These are phyloP conservation scores for Mellivora capensis DNA, from an alignment of 2,113 vertebrate genomes.

Conservation along the genomic window DNA sequence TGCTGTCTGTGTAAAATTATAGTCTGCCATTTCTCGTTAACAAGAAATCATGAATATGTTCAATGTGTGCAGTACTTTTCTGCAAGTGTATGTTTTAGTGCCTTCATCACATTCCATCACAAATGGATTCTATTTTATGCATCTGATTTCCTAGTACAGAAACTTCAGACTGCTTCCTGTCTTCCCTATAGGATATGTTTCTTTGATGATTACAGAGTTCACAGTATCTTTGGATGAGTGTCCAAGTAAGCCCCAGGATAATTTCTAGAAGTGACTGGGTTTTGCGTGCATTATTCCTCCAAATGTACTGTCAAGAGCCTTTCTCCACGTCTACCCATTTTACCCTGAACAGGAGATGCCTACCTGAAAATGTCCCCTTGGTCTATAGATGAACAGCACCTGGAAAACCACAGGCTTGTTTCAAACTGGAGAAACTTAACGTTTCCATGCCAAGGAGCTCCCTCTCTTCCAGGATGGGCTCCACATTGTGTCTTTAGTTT, in stretches of 20 bases:
- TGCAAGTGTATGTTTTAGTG: neutral
- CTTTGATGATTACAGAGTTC: neutral
- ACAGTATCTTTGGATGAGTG: neutral
- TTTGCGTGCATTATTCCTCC: neutral
- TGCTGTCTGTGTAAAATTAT: rapidly evolving
- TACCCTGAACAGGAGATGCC: neutral
- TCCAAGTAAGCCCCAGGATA: neutral
- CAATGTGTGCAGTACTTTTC: no score
- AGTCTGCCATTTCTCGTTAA: neutral
- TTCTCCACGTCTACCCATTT: neutral
- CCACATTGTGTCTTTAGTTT: neutral
- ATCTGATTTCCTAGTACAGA: neutral
- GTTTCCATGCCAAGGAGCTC: rapidly evolving
- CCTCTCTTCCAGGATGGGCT: neutral
- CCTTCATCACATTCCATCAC: neutral
- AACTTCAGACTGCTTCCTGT: neutral
- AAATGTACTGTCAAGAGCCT: rapidly evolving
- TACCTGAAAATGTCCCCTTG: neutral
- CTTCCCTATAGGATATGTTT: neutral
- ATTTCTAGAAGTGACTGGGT: neutral
- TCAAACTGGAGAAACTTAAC: rapidly evolving
- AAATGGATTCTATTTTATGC: neutral
- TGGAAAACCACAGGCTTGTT: neutral
- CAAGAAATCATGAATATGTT: neutral
- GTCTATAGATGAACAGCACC: neutral